A percentile compares a stretch with the other conserved stretches of the same genome.
phyloP scores from a whole-genome alignment of 2,113 vertebrate genomes.

The Thalassarche chlororhynchos region DNA sequence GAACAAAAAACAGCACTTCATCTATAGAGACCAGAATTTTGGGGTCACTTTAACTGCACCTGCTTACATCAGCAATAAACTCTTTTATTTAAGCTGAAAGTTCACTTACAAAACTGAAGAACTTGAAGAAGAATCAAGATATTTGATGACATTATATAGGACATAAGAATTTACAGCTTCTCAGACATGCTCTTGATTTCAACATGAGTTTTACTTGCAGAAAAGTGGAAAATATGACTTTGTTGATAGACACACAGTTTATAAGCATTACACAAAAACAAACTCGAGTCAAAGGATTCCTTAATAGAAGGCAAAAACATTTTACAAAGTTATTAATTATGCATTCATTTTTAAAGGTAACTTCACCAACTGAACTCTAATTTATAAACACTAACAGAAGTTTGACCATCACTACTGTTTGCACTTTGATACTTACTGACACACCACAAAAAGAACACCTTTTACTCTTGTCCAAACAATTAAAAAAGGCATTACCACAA shows the following conservation, averaged over 20 bases:
- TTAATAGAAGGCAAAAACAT: neutral
- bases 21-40: neutral
- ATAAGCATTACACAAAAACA: neutral
- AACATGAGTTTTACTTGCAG: neutral
- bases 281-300: neutral
- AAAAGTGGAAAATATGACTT: neutral
- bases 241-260: neutral
- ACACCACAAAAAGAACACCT: neutral
- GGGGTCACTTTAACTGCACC: neutral
- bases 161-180: neutral
- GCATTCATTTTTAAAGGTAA: constrained; percentile 12
- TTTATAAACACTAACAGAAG: neutral
- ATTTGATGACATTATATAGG: neutral
- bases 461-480: neutral
- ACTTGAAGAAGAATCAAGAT: neutral
- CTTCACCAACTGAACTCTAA: neutral
- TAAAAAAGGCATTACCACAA: neutral
- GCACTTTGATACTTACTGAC: neutral
- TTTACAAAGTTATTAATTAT: neutral
- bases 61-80: neutral
- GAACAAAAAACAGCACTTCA: neutral
- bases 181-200: neutral
- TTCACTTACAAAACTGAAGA: neutral
- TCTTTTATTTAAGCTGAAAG: neutral
- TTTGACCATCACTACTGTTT: neutral